A percentile compares a stretch with the other conserved stretches of the same genome.
Conservation (phyloP, 2,888 invertebrate genomes). For the Cerastis rubricosa region DNA sequence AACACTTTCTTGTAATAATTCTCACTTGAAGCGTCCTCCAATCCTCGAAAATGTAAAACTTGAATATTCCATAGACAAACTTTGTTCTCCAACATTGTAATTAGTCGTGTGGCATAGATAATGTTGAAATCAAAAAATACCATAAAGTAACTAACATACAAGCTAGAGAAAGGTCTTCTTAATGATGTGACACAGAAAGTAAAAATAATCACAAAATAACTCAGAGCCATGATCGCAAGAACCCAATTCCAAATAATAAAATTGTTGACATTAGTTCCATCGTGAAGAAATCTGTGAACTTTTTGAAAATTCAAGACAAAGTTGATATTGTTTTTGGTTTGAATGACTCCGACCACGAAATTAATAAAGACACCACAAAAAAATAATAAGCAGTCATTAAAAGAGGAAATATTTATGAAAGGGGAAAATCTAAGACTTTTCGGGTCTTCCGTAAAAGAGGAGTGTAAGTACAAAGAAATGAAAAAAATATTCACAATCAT, state of each 20-base stretch:
- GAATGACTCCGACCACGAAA: conserved; percentile 7
- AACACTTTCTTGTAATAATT: conserved; percentile 10
- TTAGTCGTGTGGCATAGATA: conserved; percentile 15
- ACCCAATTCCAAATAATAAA: conserved; percentile 46
- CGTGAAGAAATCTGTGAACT: conserved; percentile 35
- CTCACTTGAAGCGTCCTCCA: too few relatives aligned
- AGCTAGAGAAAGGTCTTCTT: background rate
- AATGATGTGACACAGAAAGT: background rate
- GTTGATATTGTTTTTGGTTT: conserved; percentile 17
- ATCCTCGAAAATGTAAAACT: background rate
- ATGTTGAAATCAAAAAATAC: conserved; percentile 32
- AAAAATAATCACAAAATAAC: background rate
- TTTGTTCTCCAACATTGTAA: conserved; percentile 18
- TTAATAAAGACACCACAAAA: conserved; percentile 14
- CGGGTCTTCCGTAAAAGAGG: background rate
- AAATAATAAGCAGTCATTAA: background rate
- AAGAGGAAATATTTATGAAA: background rate
- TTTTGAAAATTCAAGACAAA: conserved; percentile 39
- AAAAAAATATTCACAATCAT: background rate
- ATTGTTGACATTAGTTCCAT: background rate
- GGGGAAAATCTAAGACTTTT: background rate
- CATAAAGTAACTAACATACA: background rate
- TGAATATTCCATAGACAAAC: conserved; percentile 21
- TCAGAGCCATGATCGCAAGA: background rate
- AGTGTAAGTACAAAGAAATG: background rate